Evolutionary conservation across 2,113 vertebrate genomes (phyloP), one percentile per base, ranked within the genome.

Genomic region (Antigone vipio): DNA sequence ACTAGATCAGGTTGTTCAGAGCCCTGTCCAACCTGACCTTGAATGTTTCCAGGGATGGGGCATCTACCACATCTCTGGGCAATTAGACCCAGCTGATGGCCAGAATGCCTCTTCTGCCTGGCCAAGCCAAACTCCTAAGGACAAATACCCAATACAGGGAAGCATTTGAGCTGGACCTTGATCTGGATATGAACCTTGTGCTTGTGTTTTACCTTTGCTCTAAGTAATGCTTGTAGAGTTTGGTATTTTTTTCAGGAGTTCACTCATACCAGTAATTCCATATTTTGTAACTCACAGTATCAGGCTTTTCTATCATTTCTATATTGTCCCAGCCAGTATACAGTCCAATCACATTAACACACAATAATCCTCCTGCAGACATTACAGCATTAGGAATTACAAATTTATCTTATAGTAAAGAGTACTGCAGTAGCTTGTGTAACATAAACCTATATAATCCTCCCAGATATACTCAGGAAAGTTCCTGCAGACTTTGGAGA

Each of bases 301-400:
- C 75, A 78, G 53, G 38, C 29, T 93, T 12, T 82, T 90, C 45
- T 26, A 67, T 47, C 12, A 68, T 53, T 76, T 85, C 92, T 91
- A 9, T 66, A 15, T 49, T 88, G 73, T 67, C 69, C n/a, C 83
- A 92, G 55, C 44, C 60, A 53, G 63, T 32, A 9, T 49, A 64
- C 19, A 64, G 72, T 68, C 81, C 85, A 94, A 87, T 92, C 85
- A 94, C 89, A 91, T 88, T 77, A 95, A 69, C 69, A 89, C 32
- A 63, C 50, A 74, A 29, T 93, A 95, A 96, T 95, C 92, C 73
- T 90, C 44, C 29, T 6, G 47, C 88, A 95, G 92, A 93, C 55
- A n/a, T 69, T 79, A 44, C 56, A 87, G 59, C 80, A 77, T 68
- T 53, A 95, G 82, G 91, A 96, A 92, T 71, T 90, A 74, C n/a